A percentile compares a stretch with the other conserved stretches of the same genome.
These are phyloP conservation scores for Pseudois nayaur DNA, from an alignment of 2,113 vertebrate genomes.

Conservation along the genomic window DNA sequence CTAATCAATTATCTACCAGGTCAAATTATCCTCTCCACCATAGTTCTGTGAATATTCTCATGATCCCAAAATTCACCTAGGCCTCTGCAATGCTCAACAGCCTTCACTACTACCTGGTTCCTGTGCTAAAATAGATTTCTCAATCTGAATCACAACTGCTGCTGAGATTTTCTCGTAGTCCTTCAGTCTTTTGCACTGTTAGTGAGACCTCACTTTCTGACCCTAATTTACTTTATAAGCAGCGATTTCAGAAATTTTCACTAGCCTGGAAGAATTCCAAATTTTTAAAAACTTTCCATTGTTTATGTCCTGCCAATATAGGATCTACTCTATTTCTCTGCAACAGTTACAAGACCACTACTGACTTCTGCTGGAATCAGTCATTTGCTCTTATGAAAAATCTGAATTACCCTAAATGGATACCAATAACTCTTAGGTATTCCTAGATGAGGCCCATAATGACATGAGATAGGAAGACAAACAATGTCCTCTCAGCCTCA, in stretches of 20 bases:
- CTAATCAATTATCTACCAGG: background rate
- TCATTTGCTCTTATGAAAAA: background rate
- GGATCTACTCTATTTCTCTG: background rate
- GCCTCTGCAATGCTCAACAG: background rate
- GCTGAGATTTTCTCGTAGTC: background rate
- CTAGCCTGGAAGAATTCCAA: background rate
- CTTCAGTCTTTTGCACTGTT: background rate
- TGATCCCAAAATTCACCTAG: background rate
- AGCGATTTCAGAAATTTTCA: background rate
- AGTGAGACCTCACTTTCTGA: background rate
- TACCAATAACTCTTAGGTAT: background rate
- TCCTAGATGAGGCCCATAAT: background rate
- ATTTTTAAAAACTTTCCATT: background rate
- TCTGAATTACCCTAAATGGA: background rate
- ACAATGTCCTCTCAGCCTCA: background rate
- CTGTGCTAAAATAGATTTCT: background rate
- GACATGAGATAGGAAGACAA: background rate
- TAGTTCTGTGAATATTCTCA: background rate
- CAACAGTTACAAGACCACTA: background rate
- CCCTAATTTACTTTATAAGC: background rate
- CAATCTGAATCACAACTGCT: background rate
- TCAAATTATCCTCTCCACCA: background rate
- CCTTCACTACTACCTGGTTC: background rate
- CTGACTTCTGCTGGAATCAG: background rate
- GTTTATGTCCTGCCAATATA: background rate